Evolutionary conservation across 2,113 vertebrate species (phyloP).

Genomic region (Grantiella picta): DNA sequence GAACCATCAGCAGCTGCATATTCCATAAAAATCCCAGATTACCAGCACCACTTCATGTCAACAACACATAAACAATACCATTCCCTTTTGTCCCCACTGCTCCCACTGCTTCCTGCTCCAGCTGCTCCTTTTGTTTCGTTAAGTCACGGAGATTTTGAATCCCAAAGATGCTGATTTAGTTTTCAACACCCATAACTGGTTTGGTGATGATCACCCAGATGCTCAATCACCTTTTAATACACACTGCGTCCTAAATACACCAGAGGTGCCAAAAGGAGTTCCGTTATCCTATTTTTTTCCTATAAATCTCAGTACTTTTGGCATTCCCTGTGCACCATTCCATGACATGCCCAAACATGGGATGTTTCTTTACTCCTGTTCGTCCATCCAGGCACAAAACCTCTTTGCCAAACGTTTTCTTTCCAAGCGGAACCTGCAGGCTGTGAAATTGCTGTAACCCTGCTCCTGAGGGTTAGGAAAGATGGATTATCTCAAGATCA

Average conservation of each 20-base stretch:
- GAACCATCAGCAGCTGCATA: background rate
- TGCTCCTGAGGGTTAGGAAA: background rate
- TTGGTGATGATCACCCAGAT: background rate
- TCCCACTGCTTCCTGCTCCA: background rate
- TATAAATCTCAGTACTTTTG: rapidly evolving
- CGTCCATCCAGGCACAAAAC: background rate
- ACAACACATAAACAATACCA: background rate
- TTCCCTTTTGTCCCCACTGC: background rate
- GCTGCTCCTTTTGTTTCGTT: background rate
- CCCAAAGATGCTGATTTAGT: background rate
- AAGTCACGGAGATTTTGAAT: background rate
- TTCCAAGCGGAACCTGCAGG: background rate
- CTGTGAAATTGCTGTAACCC: background rate
- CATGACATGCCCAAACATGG: background rate
- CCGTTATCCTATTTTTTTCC: background rate
- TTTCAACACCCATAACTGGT: background rate
- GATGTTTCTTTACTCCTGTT: background rate
- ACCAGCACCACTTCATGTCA: background rate
- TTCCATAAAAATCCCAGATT: background rate
- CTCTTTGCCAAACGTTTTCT: background rate
- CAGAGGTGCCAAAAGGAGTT: background rate
- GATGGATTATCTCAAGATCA: background rate
- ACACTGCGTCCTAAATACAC: background rate
- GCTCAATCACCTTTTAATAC: background rate
- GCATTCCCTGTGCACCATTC: background rate